Evolutionary conservation across 2,888 invertebrate genomes (phyloP), one percentile per base, ranked within the genome.

Genomic region (Callosobruchus maculatus): DNA sequence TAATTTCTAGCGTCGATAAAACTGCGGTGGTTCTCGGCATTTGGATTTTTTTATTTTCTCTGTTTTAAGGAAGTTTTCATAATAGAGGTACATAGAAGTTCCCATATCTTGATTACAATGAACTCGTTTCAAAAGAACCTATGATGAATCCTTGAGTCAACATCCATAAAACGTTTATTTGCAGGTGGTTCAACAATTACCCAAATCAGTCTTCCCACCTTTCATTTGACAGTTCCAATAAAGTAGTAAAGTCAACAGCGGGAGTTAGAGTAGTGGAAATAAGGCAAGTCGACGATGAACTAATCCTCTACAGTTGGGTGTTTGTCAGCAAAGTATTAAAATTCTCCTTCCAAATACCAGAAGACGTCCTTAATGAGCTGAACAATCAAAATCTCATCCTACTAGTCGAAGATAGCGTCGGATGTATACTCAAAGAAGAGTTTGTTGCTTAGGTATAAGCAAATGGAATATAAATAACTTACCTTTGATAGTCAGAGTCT

Each of bases 221-320:
- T 49, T 80, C 80, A n/a, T 87, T 83, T 72, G 85, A 87, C 75
- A 22, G 71, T 1, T 73, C 68, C 4, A 81, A 79, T 20, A 83
- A 82, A 74, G 86, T 91, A 84, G 89, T 93, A 26, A 89, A 89
- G 81, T 92, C 92, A 9, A 90, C 90, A 73, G 89, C 89, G 68
- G 92, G 92, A 20, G 88, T 93, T 74, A 87, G 92, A 82, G 91
- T 92, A 74, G 90, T 93, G 67, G 92, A 93, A 89, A 88, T 93
- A 26, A 88, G 93, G 83, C 89, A 89, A 80, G 89, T 90, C 79
- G 87, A 88, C 67, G 89, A 90, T 78, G 92, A 91, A 78, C 88
- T 91, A 86, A 90, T 92, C 13, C 82, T 91, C 75, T 88, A 90
- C 83, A 90, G 90, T 67, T 93, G 92, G 89, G 90, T 91, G 81